Conservation (phyloP, 1,140 invertebrate genomes). For the Apolygus lucorum region DNA sequence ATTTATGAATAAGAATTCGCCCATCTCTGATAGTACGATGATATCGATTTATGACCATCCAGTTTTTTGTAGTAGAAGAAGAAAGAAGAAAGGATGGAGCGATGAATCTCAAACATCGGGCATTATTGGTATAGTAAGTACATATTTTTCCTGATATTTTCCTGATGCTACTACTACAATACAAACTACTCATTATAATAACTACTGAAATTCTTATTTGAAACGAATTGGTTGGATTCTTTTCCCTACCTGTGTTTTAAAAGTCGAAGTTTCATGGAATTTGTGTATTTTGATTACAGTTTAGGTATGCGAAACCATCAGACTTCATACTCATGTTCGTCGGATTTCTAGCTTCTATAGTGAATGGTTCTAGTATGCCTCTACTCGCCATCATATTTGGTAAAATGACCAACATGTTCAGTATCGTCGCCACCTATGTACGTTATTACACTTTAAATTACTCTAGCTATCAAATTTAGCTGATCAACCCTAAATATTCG, state of each 20-base stretch:
- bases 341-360: slow-evolving; percentile 48
- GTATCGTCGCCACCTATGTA: slow-evolving; percentile 7
- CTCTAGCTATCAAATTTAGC: too few species aligned
- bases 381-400: slow-evolving; percentile 61
- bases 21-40: too few species aligned
- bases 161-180: too few species aligned
- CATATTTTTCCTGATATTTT: too few species aligned
- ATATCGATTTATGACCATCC: too few species aligned
- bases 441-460: neutral
- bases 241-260: neutral
- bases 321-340: slow-evolving; percentile 52
- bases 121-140: neutral
- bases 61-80: too few species aligned
- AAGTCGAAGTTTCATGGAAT: neutral
- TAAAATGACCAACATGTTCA: slow-evolving; percentile 43
- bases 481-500: too few species aligned
- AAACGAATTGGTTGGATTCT: neutral
- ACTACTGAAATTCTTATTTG: too few species aligned
- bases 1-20: too few species aligned
- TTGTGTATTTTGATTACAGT: slow-evolving; percentile 41
- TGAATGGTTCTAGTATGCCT: slow-evolving; percentile 53
- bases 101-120: neutral
- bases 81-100: too few species aligned
- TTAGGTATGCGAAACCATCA: slow-evolving; percentile 46
- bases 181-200: too few species aligned